Percentiles rank a stretch among this genome's conserved stretches.
Conservation (phyloP, 53 echinoderm and acorn worm genomes). For the Crossaster papposus region DNA sequence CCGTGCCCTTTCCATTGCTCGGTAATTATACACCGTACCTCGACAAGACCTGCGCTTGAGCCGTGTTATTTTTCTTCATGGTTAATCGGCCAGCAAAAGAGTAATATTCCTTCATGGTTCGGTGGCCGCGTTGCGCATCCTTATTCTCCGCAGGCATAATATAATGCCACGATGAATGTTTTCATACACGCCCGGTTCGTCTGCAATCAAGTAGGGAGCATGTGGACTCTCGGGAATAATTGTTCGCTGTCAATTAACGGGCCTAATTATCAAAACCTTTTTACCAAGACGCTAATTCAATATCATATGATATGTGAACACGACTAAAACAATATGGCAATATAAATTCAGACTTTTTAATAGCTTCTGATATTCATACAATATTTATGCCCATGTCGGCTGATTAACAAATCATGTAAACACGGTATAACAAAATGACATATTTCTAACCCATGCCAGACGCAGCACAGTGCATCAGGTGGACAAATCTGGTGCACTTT, state of each 20-base stretch:
- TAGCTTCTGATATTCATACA: no score
- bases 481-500: no score
- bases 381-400: no score
- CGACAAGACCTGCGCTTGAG: conserved; percentile 3
- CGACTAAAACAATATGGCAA: no score
- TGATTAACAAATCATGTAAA: no score
- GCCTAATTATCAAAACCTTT: neutral
- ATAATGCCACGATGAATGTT: neutral
- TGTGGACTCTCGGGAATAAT: neutral
- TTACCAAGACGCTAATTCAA: neutral
- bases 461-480: no score
- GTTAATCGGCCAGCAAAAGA: conserved; percentile 44
- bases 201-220: neutral
- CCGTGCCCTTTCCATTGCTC: conserved; percentile 11
- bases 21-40: conserved; percentile 22
- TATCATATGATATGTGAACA: neutral
- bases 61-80: conserved; percentile 53
- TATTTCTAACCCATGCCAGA: no score
- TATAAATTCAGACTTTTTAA: no score
- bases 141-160: conserved; percentile 25
- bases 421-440: no score
- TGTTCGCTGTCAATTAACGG: neutral
- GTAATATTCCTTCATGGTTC: conserved; percentile 41
- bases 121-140: conserved; percentile 6
- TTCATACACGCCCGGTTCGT: neutral